Evolutionary conservation across 2,797 vertebrate genomes (phyloP), one percentile per base, ranked within the genome.

Genomic region (Spea hammondii): DNA sequence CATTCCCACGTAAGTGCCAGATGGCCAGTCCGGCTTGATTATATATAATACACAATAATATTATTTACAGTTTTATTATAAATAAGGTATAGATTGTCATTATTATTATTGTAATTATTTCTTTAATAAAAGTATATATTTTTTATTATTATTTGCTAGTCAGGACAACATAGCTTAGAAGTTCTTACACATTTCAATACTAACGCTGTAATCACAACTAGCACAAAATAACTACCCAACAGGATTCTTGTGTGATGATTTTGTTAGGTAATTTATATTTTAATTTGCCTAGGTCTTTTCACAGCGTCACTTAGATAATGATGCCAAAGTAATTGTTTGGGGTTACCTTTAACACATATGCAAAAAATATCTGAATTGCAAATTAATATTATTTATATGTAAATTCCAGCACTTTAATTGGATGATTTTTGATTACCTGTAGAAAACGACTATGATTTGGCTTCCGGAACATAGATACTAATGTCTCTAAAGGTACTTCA

Each of bases 361-460:
- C 74, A 79, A 79, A 70, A 17, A 48, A 70, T 70, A 70, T 79
- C 70, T 70, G 69, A 67, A 67, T 46, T 79, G 72, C 48, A 70
- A 74, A 74, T 79, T 62, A 53, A 70, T 75, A 65, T 54, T 70
- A 79, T 79, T 79, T 79, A 74, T 70, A 79, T 74, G 72, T 62
- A 74, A 70, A 79, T 79, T 62, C 13, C 32, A 57, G 9, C 48
- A 10, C 49, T 70, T 62, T 79, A 79, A 74, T 79, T 74, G 65
- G 66, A 79, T 70, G 72, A 46, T 54, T 79, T 50, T 66, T 65
- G 78, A 79, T 79, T 79, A 75, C 17, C 71, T 67, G 55, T 8
- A 67, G 70, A 73, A 68, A 78, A 68, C 32, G 17, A 46, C 70
- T 74, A 70, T 70, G 64, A 60, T 74, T 64, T 57, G 60, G 78